Percentiles rank a stretch among this genome's conserved stretches.
Conservation (phyloP, 2,113 vertebrate genomes). For the Vidua chalybeata region DNA sequence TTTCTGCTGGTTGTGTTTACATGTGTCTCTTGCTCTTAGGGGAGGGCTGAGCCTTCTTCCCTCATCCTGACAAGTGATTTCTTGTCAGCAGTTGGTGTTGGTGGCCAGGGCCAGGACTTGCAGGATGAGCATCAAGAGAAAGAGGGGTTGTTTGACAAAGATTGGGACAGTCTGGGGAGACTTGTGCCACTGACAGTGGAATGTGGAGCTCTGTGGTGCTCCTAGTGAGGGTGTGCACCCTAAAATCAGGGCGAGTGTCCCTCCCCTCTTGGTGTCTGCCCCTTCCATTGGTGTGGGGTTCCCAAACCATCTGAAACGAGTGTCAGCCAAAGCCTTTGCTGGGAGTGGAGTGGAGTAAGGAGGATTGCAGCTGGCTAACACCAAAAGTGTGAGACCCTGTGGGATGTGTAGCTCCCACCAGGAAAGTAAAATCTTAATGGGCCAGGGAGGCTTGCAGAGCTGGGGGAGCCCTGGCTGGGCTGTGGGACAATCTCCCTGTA, state of each 20-base stretch:
- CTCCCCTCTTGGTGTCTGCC: not conserved
- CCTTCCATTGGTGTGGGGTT: fast-evolving
- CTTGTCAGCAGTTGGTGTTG: not conserved
- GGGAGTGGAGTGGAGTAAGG: not conserved
- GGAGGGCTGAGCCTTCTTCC: not conserved
- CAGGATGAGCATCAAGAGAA: fast-evolving
- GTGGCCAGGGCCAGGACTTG: not conserved
- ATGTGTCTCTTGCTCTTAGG: not conserved
- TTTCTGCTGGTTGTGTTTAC: not conserved
- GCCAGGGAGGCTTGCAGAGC: not conserved
- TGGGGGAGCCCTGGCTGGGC: not conserved
- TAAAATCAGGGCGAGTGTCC: fast-evolving
- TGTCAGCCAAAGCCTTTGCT: fast-evolving
- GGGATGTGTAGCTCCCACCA: not conserved
- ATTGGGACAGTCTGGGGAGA: too few relatives aligned
- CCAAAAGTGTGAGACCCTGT: fast-evolving
- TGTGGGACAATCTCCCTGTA: too few relatives aligned
- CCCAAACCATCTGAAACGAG: not conserved
- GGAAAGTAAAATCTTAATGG: not conserved
- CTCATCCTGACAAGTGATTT: not conserved
- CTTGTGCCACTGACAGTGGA: not conserved
- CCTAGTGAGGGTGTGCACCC: fast-evolving
- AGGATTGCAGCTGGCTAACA: not conserved
- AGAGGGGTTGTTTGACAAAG: not conserved
- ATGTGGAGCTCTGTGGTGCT: too few relatives aligned